phyloP scores from a whole-genome alignment of 2,113 vertebrate genomes.

The Macrotus californicus region DNA sequence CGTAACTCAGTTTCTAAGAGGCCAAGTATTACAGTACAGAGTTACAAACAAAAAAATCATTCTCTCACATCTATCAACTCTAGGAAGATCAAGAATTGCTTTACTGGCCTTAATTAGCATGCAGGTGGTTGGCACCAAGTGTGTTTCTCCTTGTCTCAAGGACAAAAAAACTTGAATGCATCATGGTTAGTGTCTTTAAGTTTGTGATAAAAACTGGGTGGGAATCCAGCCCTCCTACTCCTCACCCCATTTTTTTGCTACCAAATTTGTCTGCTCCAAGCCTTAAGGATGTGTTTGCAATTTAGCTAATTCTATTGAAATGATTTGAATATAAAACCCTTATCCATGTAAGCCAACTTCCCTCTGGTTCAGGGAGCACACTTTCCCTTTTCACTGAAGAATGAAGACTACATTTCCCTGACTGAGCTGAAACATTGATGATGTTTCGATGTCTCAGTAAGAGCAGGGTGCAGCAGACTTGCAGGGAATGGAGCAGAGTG shows the following conservation, averaged over 20 bases:
- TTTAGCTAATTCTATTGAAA: constrained; percentile 23
- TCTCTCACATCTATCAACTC: constrained; percentile 4
- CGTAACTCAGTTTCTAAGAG: constrained; percentile 21
- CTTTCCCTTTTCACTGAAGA: neutral
- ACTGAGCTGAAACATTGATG: neutral
- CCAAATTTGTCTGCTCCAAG: neutral
- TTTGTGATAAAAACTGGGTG: constrained; percentile 14
- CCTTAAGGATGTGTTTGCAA: neutral
- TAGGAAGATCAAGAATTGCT: constrained; percentile 34
- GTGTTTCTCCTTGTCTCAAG: constrained; percentile 22
- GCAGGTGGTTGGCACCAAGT: constrained; percentile 12
- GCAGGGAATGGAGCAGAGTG: neutral
- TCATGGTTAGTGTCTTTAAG: neutral
- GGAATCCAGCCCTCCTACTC: neutral
- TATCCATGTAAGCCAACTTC: neutral
- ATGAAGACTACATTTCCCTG: neutral
- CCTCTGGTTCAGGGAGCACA: neutral
- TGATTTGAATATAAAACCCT: constrained; percentile 1
- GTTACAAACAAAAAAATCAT: neutral
- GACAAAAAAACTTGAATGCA: neutral
- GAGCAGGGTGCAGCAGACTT: neutral
- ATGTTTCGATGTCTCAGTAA: neutral
- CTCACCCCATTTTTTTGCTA: neutral
- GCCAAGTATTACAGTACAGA: constrained; percentile 33
- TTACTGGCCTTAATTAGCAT: constrained; percentile 37